Percentiles rank a stretch among this genome's conserved stretches.
These are phyloP conservation scores for Hypsibius dujardini DNA, from an alignment of 1,140 invertebrate species.

Conservation along the genomic window DNA sequence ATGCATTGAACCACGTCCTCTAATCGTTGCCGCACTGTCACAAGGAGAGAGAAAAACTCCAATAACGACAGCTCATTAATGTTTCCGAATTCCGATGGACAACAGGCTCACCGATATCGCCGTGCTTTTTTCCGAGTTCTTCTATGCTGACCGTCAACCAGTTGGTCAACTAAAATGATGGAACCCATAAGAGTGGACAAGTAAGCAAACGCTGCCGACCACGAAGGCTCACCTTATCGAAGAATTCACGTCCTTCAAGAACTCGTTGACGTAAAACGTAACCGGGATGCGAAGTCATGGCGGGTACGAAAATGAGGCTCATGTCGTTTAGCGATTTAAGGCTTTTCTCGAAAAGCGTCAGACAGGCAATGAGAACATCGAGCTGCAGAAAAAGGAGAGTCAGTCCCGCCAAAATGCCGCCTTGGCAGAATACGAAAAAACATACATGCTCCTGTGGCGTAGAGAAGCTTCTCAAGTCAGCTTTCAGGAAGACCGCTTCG, in stretches of 20 bases:
- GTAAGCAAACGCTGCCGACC: background rate
- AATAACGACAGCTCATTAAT: background rate
- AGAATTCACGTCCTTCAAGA: background rate
- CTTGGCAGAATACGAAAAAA: background rate
- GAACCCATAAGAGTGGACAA: background rate
- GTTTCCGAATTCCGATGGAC: too few relatives aligned
- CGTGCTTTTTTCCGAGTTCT: constrained; percentile 1
- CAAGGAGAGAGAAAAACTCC: background rate
- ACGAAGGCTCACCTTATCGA: background rate
- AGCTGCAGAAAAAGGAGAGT: constrained; percentile 3
- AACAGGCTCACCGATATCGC: background rate
- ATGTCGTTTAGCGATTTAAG: background rate
- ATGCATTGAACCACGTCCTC: constrained; percentile 1
- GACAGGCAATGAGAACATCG: background rate
- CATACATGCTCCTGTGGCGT: constrained; percentile 13
- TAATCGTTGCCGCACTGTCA: background rate
- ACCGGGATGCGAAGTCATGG: background rate
- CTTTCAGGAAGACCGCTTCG: background rate
- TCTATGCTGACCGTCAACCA: background rate
- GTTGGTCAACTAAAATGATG: background rate
- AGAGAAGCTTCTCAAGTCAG: constrained; percentile 3
- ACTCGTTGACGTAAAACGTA: background rate
- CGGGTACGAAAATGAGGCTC: constrained; percentile 3
- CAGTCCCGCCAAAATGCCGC: background rate
- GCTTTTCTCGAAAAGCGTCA: constrained; percentile 5